phyloP scores from a whole-genome alignment of 2,797 vertebrate species.

The Austrolebias charrua region DNA sequence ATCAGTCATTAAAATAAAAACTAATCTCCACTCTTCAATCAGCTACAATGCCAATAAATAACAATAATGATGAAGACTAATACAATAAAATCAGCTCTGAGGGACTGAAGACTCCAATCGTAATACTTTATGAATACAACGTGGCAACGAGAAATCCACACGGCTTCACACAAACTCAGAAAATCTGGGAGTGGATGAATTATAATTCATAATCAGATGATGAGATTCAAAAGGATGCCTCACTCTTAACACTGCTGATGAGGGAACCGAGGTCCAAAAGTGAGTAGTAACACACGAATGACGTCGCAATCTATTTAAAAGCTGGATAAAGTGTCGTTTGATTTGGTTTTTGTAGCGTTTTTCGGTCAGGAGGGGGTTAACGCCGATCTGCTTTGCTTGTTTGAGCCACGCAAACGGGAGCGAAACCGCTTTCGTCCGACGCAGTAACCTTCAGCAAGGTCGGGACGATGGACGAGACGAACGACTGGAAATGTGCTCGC shows the following conservation, averaged over 20 bases:
- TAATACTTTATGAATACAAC: constrained; percentile 38
- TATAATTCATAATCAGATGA: constrained; percentile 13
- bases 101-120: constrained; percentile 41
- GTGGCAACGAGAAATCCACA: constrained; percentile 24
- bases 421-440: not conserved
- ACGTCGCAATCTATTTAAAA: constrained; percentile 11
- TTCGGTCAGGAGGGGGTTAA: too few relatives aligned
- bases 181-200: constrained; percentile 11
- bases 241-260: constrained; percentile 20
- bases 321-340: constrained; percentile 1
- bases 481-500: constrained; percentile 33
- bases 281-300: constrained; percentile 6
- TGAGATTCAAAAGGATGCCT: constrained; percentile 20
- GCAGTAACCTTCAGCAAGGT: not conserved
- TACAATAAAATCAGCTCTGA: constrained; percentile 53
- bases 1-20: constrained; percentile 46
- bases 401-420: constrained; percentile 2
- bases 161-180: constrained; percentile 2
- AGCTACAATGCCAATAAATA: constrained; percentile 75
- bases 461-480: constrained; percentile 5
- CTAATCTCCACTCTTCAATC: constrained; percentile 46
- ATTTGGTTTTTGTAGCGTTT: constrained; percentile 32
- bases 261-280: not conserved
- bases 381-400: constrained; percentile 17
- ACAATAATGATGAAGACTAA: constrained; percentile 51